Evolutionary conservation across 2,888 invertebrate species (phyloP).

Genomic region (Noctua fimbriata): DNA sequence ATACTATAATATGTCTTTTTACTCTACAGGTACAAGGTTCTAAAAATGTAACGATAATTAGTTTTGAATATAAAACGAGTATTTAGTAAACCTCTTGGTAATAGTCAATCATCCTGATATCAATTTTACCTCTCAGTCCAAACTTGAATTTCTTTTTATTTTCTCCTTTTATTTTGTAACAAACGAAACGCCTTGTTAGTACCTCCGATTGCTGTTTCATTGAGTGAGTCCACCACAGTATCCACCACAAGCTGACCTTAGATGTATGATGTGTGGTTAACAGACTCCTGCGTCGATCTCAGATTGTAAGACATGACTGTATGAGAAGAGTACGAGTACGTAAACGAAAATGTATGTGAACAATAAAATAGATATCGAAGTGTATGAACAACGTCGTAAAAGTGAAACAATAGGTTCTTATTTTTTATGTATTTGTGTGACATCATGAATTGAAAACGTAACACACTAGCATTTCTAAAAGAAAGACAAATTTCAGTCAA

Average conservation of each 20-base stretch:
- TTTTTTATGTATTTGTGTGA: slow-evolving; percentile 11
- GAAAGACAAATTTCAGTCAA: neutral
- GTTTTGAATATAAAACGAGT: neutral
- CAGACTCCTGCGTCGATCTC: neutral
- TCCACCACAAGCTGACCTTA: slow-evolving; percentile 32
- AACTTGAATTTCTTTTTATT: neutral
- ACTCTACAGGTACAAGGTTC: neutral
- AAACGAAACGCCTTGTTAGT: neutral
- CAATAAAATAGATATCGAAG: slow-evolving; percentile 15
- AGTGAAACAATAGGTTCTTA: slow-evolving; percentile 14
- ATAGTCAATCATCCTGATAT: neutral
- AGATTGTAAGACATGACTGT: neutral
- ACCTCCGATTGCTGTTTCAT: neutral
- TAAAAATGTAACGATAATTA: neutral
- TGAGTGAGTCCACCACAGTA: neutral
- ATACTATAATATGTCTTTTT: slow-evolving; percentile 17
- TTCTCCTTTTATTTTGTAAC: neutral
- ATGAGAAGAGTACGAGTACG: neutral
- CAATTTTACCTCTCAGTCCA: neutral
- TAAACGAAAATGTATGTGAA: neutral
- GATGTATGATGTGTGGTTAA: slow-evolving; percentile 23
- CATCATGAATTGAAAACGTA: slow-evolving; percentile 8
- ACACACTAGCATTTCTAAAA: neutral
- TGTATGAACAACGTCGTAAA: slow-evolving; percentile 13
- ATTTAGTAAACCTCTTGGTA: neutral